Percentiles rank a stretch among this genome's conserved stretches.
Conservation (phyloP, 2,797 vertebrate species). For the Chloroceryle inda region DNA sequence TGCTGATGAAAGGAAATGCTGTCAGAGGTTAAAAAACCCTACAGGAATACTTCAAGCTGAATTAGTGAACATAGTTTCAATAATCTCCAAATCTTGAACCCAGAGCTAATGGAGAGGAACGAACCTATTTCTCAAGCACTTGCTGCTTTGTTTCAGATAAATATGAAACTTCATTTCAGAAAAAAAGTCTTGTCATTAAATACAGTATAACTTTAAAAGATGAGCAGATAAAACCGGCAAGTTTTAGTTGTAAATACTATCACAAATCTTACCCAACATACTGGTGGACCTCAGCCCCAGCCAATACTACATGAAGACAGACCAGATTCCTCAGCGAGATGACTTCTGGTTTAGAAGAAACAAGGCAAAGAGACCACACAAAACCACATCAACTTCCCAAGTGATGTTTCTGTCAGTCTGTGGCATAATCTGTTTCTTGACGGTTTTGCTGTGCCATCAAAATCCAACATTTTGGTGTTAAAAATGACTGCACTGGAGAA, state of each 20-base stretch:
- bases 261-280: background rate
- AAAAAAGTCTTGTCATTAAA: background rate
- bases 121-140: background rate
- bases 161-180: background rate
- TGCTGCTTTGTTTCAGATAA: background rate
- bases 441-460: background rate
- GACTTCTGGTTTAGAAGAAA: background rate
- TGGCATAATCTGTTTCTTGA: background rate
- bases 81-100: background rate
- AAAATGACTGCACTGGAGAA: background rate
- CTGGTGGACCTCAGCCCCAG: background rate
- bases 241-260: background rate
- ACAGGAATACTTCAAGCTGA: conserved; percentile 10
- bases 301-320: background rate
- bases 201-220: background rate
- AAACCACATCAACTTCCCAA: background rate
- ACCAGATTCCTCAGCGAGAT: background rate
- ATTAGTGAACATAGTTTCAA: background rate
- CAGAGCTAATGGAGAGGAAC: background rate
- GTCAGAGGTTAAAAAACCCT: background rate
- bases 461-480: background rate
- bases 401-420: background rate
- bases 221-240: background rate
- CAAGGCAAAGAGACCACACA: background rate
- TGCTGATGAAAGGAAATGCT: conserved; percentile 25